These are phyloP conservation scores for Papilio gigon DNA, from an alignment of 2,888 invertebrate genomes.

Conservation along the genomic window DNA sequence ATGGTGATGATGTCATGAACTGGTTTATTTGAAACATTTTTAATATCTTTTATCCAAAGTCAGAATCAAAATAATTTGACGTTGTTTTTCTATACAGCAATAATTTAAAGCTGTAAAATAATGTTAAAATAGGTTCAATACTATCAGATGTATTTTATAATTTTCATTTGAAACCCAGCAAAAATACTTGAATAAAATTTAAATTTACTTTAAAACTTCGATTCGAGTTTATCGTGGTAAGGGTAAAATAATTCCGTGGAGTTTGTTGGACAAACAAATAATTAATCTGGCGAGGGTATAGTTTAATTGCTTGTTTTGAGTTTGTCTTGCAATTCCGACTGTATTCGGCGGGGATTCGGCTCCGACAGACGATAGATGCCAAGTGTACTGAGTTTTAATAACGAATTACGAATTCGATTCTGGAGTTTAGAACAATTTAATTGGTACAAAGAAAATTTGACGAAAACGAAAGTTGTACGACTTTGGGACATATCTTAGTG, in stretches of 20 bases:
- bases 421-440: background rate
- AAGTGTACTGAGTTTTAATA: slow-evolving; percentile 27
- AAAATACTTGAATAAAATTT: too few relatives aligned
- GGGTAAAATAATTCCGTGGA: slow-evolving; percentile 55
- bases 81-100: too few relatives aligned
- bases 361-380: slow-evolving; percentile 46
- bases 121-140: too few relatives aligned
- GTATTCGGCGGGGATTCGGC: slow-evolving; percentile 49
- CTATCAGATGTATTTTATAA: too few relatives aligned
- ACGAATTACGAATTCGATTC: slow-evolving; percentile 14
- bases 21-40: too few relatives aligned
- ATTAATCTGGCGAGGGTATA: slow-evolving; percentile 72
- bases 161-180: too few relatives aligned
- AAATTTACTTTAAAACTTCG: background rate
- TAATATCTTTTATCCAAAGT: too few relatives aligned
- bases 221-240: slow-evolving; percentile 46
- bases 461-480: background rate
- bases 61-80: too few relatives aligned
- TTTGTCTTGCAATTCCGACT: slow-evolving; percentile 61
- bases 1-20: too few relatives aligned
- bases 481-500: too few relatives aligned
- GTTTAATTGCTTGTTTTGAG: slow-evolving; percentile 78
- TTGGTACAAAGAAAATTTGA: background rate
- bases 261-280: slow-evolving; percentile 76
- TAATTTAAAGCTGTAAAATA: too few relatives aligned